Percentiles rank a stretch among this genome's conserved stretches.
These are phyloP conservation scores for Echiichthys vipera DNA, from an alignment of 2,797 vertebrate species.

Conservation along the genomic window DNA sequence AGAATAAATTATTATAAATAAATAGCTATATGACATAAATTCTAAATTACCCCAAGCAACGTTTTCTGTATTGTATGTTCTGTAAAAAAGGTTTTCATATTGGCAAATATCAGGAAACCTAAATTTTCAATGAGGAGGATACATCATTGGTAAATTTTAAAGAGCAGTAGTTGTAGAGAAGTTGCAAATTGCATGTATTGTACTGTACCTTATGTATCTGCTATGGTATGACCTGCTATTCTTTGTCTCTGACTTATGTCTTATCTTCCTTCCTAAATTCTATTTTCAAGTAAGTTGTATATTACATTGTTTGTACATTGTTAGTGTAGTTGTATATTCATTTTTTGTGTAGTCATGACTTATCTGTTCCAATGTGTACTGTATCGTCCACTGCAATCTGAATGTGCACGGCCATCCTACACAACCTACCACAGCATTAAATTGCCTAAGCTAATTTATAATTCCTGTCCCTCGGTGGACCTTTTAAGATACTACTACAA, in stretches of 20 bases:
- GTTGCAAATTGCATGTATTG: constrained; percentile 33
- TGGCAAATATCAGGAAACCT: too few relatives aligned
- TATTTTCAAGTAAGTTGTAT: too few relatives aligned
- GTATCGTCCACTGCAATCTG: constrained; percentile 2
- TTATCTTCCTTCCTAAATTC: constrained; percentile 1
- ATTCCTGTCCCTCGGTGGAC: background rate
- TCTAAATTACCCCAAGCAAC: too few relatives aligned
- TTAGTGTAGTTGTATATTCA: too few relatives aligned
- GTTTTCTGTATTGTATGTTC: too few relatives aligned
- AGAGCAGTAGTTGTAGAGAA: too few relatives aligned
- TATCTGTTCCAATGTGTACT: constrained; percentile 1
- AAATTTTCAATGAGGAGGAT: too few relatives aligned
- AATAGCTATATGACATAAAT: too few relatives aligned
- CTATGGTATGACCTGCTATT: constrained; percentile 19
- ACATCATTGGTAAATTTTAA: too few relatives aligned
- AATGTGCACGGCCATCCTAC: constrained; percentile 2
- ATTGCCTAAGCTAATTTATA: background rate
- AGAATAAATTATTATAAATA: too few relatives aligned
- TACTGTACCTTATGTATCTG: background rate
- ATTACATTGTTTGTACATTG: too few relatives aligned
- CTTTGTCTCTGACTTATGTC: background rate
- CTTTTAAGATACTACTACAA: background rate
- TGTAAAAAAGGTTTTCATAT: too few relatives aligned
- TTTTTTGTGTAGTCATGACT: background rate
- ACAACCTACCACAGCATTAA: background rate